Evolutionary conservation across 1,140 invertebrate genomes (phyloP).

Genomic region (Drosophila sproati): DNA sequence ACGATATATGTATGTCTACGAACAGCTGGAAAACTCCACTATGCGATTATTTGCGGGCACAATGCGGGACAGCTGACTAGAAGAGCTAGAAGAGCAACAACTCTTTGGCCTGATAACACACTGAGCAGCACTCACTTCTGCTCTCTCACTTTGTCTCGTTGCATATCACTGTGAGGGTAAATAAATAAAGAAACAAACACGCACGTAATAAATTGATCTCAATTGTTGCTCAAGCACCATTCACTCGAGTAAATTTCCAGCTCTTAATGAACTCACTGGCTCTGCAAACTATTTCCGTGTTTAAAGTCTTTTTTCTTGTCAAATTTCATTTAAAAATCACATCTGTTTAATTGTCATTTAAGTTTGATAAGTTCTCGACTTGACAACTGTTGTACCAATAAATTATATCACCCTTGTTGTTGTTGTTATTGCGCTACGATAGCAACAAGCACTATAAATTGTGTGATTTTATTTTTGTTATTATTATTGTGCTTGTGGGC

Average conservation of each 20-base stretch:
- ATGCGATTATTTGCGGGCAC: conserved; percentile 9
- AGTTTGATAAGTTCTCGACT: conserved; percentile 22
- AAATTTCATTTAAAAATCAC: conserved; percentile 4
- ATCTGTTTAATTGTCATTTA: conserved; percentile 29
- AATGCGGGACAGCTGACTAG: conserved; percentile 35
- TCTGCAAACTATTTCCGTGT: neutral
- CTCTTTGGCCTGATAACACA: neutral
- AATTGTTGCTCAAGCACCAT: neutral
- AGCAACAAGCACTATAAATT: conserved; percentile 11
- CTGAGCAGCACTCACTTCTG: too few species aligned
- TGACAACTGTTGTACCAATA: conserved; percentile 11
- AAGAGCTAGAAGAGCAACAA: neutral
- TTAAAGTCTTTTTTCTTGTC: neutral
- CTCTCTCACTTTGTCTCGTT: conserved; percentile 2
- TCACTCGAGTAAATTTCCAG: conserved; percentile 9
- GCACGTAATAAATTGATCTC: conserved; percentile 18
- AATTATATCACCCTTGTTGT: neutral
- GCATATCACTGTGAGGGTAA: neutral
- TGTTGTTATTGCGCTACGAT: conserved; percentile 9
- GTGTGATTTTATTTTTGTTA: conserved; percentile 2
- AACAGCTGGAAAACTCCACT: conserved; percentile 42
- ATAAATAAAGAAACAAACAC: neutral
- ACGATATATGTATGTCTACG: conserved; percentile 38
- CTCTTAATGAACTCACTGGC: neutral
- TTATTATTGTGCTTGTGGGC: neutral